A percentile compares a stretch with the other conserved stretches of the same genome.
These are phyloP conservation scores for Corydoras maculifer DNA, from an alignment of 2,113 vertebrate species.

Conservation along the genomic window DNA sequence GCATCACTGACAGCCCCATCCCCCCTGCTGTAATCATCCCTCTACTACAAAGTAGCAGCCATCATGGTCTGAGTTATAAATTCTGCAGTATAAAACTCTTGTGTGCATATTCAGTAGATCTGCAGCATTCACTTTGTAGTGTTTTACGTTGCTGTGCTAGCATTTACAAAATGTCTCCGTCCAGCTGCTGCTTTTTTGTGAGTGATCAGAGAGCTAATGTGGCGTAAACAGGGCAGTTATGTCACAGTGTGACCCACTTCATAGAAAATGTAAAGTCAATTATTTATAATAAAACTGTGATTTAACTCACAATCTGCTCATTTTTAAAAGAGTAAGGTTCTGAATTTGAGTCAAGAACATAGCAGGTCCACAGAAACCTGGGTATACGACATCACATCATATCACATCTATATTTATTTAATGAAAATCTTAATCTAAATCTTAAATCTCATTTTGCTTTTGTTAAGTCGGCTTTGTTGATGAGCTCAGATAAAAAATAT, in stretches of 20 bases:
- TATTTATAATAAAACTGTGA: too few relatives aligned
- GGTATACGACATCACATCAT: too few relatives aligned
- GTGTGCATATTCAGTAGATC: neutral
- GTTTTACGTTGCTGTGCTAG: neutral
- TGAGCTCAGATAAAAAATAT: too few relatives aligned
- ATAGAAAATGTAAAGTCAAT: neutral
- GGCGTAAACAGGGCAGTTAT: neutral
- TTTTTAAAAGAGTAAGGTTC: too few relatives aligned
- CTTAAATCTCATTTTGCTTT: too few relatives aligned
- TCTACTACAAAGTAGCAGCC: slow-evolving; percentile 42
- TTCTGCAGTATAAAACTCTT: slow-evolving; percentile 45
- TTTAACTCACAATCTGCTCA: too few relatives aligned
- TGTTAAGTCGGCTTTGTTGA: too few relatives aligned
- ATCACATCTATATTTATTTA: too few relatives aligned
- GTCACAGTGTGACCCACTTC: slow-evolving; percentile 14
- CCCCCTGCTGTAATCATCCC: slow-evolving; percentile 31
- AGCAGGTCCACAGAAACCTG: too few relatives aligned
- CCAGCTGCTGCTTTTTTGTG: neutral
- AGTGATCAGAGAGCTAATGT: slow-evolving; percentile 17
- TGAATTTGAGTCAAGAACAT: too few relatives aligned
- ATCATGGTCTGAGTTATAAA: slow-evolving; percentile 44
- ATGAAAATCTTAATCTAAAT: too few relatives aligned
- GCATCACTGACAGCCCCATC: neutral
- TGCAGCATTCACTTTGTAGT: neutral
- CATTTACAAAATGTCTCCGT: neutral